phyloP scores from a whole-genome alignment of 1,140 invertebrate species.

The Apis dorsata region DNA sequence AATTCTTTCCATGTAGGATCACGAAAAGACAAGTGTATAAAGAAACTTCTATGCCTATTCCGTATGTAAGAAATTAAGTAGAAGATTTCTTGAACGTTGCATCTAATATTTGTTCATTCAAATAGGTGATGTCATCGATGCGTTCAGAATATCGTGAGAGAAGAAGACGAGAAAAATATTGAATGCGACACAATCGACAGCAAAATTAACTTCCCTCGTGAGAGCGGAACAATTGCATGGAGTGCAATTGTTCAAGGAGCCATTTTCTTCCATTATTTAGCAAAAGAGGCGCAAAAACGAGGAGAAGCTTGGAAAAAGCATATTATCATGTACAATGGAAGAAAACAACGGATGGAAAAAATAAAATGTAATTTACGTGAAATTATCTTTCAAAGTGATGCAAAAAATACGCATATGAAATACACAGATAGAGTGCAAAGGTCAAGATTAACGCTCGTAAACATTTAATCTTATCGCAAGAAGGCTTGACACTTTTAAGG shows the following conservation, averaged over 20 bases:
- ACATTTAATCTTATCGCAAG: conserved; percentile 65
- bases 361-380: not conserved
- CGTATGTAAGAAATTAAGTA: too few species aligned
- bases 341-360: not conserved
- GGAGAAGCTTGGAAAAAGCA: not conserved
- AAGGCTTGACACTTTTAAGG: conserved; percentile 35
- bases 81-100: not conserved
- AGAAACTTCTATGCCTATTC: not conserved
- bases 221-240: not conserved
- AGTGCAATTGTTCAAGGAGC: conserved; percentile 17
- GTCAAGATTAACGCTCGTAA: conserved; percentile 54
- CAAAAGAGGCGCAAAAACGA: not conserved
- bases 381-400: not conserved
- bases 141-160: too few species aligned
- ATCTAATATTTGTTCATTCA: not conserved
- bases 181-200: not conserved
- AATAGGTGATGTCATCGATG: not conserved
- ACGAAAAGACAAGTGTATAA: not conserved
- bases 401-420: not conserved
- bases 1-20: not conserved
- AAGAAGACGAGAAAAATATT: not conserved
- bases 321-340: not conserved
- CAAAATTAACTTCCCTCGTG: not conserved
- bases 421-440: conserved; percentile 9
- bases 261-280: not conserved